Evolutionary conservation across 1,140 invertebrate genomes (phyloP), one percentile per base, ranked within the genome.

Genomic region (Aleiodes sp.): DNA sequence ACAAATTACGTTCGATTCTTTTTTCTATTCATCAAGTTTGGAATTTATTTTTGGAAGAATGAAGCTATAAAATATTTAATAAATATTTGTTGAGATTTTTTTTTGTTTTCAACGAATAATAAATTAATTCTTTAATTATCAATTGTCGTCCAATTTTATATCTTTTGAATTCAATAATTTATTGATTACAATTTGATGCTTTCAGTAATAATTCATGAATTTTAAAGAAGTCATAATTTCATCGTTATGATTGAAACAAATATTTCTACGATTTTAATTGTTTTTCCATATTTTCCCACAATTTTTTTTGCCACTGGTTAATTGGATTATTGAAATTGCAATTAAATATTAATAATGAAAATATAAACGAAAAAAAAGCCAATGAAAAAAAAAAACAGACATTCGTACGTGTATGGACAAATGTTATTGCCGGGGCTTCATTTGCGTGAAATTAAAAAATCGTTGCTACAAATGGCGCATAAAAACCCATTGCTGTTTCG

Each of bases 321-420:
- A 52, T 21, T 52, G 9, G 46, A 52, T 52, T 52, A 52, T 52
- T 52, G 67, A 69, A 69, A 69, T 61, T 33, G 60, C 76, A 78
- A 85, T 83, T 83, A 84, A 83, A 83, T 82, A 85, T 85, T 85
- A 83, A 83, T 83, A 80, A 81, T 78, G 75, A 83, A 83, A 82
- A 81, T 83, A 39, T 37, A 39, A 39, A 63, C 16, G 31, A 24
- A 62, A 62, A 35, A 62, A n/a, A n/a, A 8, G n/a, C 16, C 6
- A 43, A 43, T 16, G n/a, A 43, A 43, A 43, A 14, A n/a, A 43
- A n/a, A n/a, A n/a, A n/a, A n/a, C n/a, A n/a, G n/a, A n/a, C n/a
- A n/a, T 52, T 52, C 26, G 2, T 52, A 39, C 19, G n/a, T 26
- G 31, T 31, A 9, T 7, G 28, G 37, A 43, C 35, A 59, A 28